phyloP scores from a whole-genome alignment of 2,797 vertebrate species.

The Clarias laeviceps region DNA sequence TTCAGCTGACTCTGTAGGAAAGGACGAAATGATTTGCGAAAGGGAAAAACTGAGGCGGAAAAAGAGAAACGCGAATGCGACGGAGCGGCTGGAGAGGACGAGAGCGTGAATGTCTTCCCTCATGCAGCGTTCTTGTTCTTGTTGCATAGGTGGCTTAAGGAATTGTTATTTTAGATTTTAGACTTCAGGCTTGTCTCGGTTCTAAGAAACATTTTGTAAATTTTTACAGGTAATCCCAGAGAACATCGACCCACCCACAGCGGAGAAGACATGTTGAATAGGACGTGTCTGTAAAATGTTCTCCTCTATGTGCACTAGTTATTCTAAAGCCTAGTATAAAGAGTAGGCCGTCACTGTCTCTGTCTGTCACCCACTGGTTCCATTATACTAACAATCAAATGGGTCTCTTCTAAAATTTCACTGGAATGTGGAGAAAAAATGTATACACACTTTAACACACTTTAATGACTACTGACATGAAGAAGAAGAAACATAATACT shows the following conservation, averaged over 20 bases:
- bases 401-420: too few relatives aligned
- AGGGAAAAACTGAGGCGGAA: constrained; percentile 32
- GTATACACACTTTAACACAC: too few relatives aligned
- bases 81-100: background rate
- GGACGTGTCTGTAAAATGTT: background rate
- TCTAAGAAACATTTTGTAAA: background rate
- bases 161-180: background rate
- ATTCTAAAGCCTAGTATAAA: background rate
- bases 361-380: too few relatives aligned
- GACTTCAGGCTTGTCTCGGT: background rate
- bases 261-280: background rate
- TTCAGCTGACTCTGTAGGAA: constrained; percentile 64
- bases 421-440: too few relatives aligned
- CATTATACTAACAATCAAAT: too few relatives aligned
- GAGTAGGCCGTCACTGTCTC: too few relatives aligned
- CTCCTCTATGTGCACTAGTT: background rate
- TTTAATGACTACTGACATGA: too few relatives aligned
- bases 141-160: background rate
- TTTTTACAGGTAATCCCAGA: background rate
- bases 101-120: background rate
- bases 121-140: background rate
- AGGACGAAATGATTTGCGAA: constrained; percentile 41
- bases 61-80: background rate
- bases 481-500: too few relatives aligned
- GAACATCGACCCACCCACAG: background rate